Base-by-base conservation (phyloP, 2,888 invertebrate species). In the Trissoscelio sp. region DNA sequence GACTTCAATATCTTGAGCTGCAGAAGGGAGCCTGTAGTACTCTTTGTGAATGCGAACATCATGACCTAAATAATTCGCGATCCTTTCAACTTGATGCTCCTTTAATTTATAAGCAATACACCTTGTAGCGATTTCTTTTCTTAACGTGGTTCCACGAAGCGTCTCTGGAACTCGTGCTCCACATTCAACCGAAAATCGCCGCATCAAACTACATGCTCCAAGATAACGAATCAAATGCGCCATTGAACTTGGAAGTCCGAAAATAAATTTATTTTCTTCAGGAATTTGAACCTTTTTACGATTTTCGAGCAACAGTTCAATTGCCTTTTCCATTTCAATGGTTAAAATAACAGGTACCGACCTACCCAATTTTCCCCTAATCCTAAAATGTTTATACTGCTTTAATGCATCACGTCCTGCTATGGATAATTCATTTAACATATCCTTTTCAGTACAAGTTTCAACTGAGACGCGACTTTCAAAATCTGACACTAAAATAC, bases 291-390 rank as follows among this genome's bases (percentile, higher is more conserved):
- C 14, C 3, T 7, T 20, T 53, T 3, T 9, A 1, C 31, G 12
- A 16, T 6, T 0, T 16, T 53, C 7, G 2, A 53, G 2, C 14
- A 12, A 4, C 4, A 53, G 16, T 5, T 2, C 3, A 7, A 53
- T 31, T 0, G 7, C 9, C 22, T 53, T 14, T 11, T 53, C 53
- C 14, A 53, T 16, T 9, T 53, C 16, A 9, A 7, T 0, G 3
- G 53, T 28, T 28, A 53, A 0, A 2, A 53, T 1, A 1, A 53
- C 16, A 7, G 53, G 53, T 2, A 53, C 34, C 2, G 34, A 9
- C 9, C 34, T 5, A 2, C 34, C 34, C 69, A 66, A 22, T 28
- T 83, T 83, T 2, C 84, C 84, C 0, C 83, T 58, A 3, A 80
- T 80, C 1, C 34, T 39, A 5, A 84, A 53, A 14, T 81, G 18